Percentiles rank a stretch among this genome's conserved stretches.
These are phyloP conservation scores for Rachycentron canadum DNA, from an alignment of 2,797 vertebrate species.

Conservation along the genomic window DNA sequence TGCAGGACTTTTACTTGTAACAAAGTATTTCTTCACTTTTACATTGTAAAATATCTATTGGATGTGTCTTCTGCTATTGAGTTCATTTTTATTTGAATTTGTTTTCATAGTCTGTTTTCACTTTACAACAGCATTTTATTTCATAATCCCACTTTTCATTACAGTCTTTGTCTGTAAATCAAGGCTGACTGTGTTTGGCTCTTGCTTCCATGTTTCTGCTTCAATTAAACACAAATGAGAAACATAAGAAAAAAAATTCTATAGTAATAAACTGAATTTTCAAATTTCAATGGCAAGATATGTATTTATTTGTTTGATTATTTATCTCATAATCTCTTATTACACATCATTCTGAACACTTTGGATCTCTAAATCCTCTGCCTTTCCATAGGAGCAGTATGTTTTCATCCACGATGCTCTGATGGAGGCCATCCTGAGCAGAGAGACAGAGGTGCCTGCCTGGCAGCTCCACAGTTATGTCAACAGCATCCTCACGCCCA, in stretches of 20 bases:
- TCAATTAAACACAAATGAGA: background rate
- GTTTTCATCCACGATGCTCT: constrained; percentile 98
- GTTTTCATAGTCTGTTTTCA: background rate
- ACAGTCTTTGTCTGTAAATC: constrained; percentile 9
- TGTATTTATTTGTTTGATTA: background rate
- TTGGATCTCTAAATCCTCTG: background rate
- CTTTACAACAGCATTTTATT: background rate
- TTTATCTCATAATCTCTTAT: background rate
- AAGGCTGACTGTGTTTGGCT: constrained; percentile 9
- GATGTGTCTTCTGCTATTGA: background rate
- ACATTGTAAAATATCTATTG: background rate
- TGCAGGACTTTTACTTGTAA: no score
- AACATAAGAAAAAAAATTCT: background rate
- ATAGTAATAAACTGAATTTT: background rate
- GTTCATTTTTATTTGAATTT: background rate
- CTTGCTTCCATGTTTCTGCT: background rate
- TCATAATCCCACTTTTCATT: background rate
- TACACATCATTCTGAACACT: background rate
- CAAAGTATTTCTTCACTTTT: no score
- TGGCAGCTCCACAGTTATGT: constrained; percentile 96
- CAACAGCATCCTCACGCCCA: constrained; percentile 94
- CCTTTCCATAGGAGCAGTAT: constrained; percentile 92
- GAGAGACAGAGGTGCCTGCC: constrained; percentile 95
- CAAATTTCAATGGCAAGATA: background rate
- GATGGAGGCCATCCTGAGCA: constrained; percentile 96